These are phyloP conservation scores for Rhingia rostrata DNA, from an alignment of 2,888 invertebrate genomes.

Conservation along the genomic window DNA sequence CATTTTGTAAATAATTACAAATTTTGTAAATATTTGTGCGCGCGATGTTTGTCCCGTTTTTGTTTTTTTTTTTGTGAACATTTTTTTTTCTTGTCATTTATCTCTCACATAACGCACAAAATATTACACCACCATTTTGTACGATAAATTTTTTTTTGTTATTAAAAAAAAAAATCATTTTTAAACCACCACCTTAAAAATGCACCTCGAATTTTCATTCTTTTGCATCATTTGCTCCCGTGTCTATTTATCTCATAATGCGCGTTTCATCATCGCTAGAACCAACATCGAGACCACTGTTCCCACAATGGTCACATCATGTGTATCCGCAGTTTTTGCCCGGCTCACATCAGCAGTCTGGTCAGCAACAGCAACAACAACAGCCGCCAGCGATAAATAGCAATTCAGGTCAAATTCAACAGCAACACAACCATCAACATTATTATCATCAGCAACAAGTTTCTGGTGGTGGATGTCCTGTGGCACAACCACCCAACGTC, in stretches of 20 bases:
- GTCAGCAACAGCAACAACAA: constrained; percentile 83
- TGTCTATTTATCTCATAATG: constrained; percentile 15
- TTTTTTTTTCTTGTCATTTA: background rate
- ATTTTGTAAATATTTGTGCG: constrained; percentile 68
- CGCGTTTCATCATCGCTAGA: constrained; percentile 77
- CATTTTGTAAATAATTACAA: constrained; percentile 66
- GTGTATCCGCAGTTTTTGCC: constrained; percentile 97
- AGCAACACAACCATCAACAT: constrained; percentile 77
- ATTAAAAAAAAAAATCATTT: constrained; percentile 21
- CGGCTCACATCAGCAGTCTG: constrained; percentile 90
- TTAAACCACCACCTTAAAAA: constrained; percentile 48
- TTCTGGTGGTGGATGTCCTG: constrained; percentile 72
- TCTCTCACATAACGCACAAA: constrained; percentile 64
- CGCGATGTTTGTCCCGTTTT: constrained; percentile 59
- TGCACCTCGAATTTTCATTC: constrained; percentile 62
- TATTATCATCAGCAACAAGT: constrained; percentile 78
- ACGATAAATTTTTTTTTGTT: constrained; percentile 20
- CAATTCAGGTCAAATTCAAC: constrained; percentile 79
- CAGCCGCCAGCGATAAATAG: constrained; percentile 71
- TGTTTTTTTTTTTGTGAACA: constrained; percentile 16
- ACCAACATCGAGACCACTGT: constrained; percentile 88
- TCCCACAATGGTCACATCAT: constrained; percentile 97
- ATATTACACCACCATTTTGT: constrained; percentile 59
- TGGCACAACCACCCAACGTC: constrained; percentile 31
- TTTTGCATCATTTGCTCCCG: constrained; percentile 49